These are phyloP conservation scores for Hydrotaea cyrtoneurina DNA, from an alignment of 2,888 invertebrate genomes.

Conservation along the genomic window DNA sequence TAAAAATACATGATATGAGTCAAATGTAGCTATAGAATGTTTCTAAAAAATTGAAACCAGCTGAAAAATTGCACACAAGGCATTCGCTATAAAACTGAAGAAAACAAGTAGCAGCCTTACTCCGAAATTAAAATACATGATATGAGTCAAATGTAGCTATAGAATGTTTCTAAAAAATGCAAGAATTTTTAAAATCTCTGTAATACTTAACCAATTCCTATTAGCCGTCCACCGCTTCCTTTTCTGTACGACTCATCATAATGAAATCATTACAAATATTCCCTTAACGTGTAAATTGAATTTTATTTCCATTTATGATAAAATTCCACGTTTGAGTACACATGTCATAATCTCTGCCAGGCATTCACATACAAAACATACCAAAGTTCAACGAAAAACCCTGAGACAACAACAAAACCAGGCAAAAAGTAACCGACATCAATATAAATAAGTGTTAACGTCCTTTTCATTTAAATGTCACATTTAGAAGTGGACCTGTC, in stretches of 20 bases:
- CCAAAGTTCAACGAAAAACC: constrained; percentile 53
- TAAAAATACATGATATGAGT: no score
- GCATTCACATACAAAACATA: not conserved
- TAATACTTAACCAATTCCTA: no score
- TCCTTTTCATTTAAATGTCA: constrained; percentile 66
- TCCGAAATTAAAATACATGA: no score
- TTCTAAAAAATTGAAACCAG: no score
- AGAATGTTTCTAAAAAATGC: no score
- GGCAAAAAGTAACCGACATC: constrained; percentile 51
- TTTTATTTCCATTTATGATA: constrained; percentile 61
- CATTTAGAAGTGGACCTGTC: constrained; percentile 65
- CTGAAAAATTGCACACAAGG: no score
- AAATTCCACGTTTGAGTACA: constrained; percentile 34
- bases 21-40: no score
- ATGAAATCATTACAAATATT: constrained; percentile 14
- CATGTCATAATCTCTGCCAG: not conserved
- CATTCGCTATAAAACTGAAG: no score
- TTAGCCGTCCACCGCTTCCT: no score
- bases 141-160: no score
- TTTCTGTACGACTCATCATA: not conserved
- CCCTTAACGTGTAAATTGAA: constrained; percentile 47
- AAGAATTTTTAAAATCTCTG: no score
- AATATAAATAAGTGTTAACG: constrained; percentile 67
- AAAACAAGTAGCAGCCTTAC: no score
- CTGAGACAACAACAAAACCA: not conserved